A percentile compares a stretch with the other conserved stretches of the same genome.
phyloP scores from a whole-genome alignment of 1,140 invertebrate species.

The Heliothis subflexa region DNA sequence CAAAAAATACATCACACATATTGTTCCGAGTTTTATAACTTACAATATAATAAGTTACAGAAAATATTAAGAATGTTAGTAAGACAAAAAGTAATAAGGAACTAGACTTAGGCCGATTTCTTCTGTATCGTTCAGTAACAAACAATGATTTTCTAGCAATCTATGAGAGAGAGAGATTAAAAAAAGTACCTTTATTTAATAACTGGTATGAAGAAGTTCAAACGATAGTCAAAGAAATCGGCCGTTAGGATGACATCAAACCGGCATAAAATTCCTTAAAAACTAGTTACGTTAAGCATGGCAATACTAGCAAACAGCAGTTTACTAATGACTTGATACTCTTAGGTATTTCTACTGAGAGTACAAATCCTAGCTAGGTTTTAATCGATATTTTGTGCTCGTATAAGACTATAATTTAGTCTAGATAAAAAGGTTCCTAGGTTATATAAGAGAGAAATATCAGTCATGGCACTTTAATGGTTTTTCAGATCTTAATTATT shows the following conservation, averaged over 20 bases:
- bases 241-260: conserved; percentile 21
- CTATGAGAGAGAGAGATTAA: not conserved
- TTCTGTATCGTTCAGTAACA: too few species aligned
- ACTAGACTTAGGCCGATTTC: conserved; percentile 15
- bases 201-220: not conserved
- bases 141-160: conserved; percentile 3
- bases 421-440: conserved; percentile 13
- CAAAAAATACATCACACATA: not conserved
- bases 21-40: conserved; percentile 18
- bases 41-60: conserved; percentile 1
- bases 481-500: conserved; percentile 38
- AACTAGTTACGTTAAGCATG: conserved; percentile 35
- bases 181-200: not conserved
- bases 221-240: conserved; percentile 8
- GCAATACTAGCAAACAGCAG: conserved; percentile 33
- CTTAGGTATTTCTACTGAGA: conserved; percentile 39
- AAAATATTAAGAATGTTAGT: conserved; percentile 22
- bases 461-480: conserved; percentile 40
- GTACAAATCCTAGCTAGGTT: conserved; percentile 23
- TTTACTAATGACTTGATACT: conserved; percentile 34
- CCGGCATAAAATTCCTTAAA: conserved; percentile 29
- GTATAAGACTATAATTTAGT: conserved; percentile 15
- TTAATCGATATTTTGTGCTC: conserved; percentile 29
- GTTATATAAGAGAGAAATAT: conserved; percentile 36
- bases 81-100: conserved; percentile 27